Base-by-base conservation (phyloP, 2,113 vertebrate genomes). In the Dipodomys spectabilis region DNA sequence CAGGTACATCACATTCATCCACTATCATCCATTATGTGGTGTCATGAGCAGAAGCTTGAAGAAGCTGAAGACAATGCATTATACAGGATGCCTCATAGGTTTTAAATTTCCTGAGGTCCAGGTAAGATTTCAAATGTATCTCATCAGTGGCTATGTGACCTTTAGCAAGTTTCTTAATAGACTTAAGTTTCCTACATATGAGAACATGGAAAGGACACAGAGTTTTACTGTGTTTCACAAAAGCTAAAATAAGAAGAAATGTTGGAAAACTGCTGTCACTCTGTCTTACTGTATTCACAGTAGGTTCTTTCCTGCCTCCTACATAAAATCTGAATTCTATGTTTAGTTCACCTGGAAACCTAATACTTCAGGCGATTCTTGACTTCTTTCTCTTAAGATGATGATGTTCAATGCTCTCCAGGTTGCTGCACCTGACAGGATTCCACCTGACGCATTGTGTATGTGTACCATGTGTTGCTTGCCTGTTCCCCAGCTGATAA, bases 241-340 rank as follows among this genome's bases (percentile, higher is more conserved):
- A 39, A 73, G 72, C 5, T 87, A 39, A n/a, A 93, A 57, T 73
- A 90, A 77, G 28, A 74, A 85, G 35, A 78, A 0, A n/a, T 65
- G 92, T 53, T 81, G 77, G 10, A 88, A 91, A 89, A 30, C 68
- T 82, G 65, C 13, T 88, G 22, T 5, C 45, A 68, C 32, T 74
- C 16, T 82, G n/a, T 7, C n/a, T 64, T 49, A 39, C 39, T 39
- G 49, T 30, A n/a, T 60, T 60, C 8, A 82, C 23, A 71, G 8
- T 77, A 57, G 16, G 10, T 67, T 79, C 12, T 87, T 86, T 44
- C 5, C 7, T 65, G 3, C 60, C 20, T 94, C 20, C 13, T 64
- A 89, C 7, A 85, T 72, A 86, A 94, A 94, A 85, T 85, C 53
- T 82, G n/a, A 93, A 78, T 62, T 82, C 3, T 39, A 79, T 83